phyloP scores from a whole-genome alignment of 2,888 invertebrate genomes.

The Caenorhabditis sp. region DNA sequence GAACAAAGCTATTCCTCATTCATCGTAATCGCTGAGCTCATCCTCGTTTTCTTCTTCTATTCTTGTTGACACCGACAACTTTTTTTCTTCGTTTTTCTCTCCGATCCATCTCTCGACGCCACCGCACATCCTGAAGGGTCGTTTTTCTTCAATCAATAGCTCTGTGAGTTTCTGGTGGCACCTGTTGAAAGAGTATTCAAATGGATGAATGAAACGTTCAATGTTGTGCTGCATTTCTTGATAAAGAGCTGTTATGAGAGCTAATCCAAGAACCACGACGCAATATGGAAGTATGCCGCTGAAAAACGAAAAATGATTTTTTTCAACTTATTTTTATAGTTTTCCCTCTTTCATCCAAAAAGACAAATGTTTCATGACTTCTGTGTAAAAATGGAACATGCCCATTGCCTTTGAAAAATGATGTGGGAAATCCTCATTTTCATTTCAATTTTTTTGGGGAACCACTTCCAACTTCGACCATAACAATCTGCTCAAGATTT shows the following conservation, averaged over 20 bases:
- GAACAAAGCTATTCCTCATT: background rate
- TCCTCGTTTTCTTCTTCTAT: conserved; percentile 59
- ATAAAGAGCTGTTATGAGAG: conserved; percentile 68
- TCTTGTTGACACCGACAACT: conserved; percentile 11
- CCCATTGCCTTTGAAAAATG: no score
- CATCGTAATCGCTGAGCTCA: conserved; percentile 46
- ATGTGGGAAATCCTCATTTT: no score
- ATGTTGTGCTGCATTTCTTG: conserved; percentile 70
- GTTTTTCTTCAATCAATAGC: background rate
- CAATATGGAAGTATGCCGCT: conserved; percentile 67
- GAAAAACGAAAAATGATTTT: no score
- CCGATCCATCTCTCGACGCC: conserved; percentile 52
- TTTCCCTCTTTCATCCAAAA: no score
- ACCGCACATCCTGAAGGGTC: conserved; percentile 39
- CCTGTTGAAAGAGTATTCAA: conserved; percentile 68
- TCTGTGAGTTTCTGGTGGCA: background rate
- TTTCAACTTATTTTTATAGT: no score
- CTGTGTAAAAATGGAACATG: no score
- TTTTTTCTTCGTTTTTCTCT: conserved; percentile 51
- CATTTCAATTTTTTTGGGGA: no score
- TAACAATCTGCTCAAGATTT: no score
- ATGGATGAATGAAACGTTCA: conserved; percentile 67
- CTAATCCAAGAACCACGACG: conserved; percentile 65
- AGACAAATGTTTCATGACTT: no score
- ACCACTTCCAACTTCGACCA: no score